Evolutionary conservation across 2,113 vertebrate species (phyloP).

Genomic region (Solea senegalensis): DNA sequence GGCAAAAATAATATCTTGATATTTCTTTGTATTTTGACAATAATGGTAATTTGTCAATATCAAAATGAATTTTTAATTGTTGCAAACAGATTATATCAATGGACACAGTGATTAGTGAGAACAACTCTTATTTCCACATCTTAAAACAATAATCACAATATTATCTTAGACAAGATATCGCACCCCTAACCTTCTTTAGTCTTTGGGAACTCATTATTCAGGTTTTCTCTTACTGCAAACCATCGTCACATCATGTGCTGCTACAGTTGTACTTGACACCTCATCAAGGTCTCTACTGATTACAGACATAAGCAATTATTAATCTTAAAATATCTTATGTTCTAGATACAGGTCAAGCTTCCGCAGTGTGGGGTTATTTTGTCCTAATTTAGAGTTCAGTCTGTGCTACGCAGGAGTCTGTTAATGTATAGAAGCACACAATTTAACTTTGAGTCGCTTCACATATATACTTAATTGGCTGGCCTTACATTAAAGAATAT

Average conservation of each 20-base stretch:
- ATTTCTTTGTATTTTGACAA: no score
- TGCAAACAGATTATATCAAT: no score
- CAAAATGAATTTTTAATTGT: no score
- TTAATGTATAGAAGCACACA: not conserved
- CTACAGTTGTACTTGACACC: conserved; percentile 51
- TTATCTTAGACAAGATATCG: no score
- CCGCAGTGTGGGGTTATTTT: not conserved
- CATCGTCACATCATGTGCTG: conserved; percentile 10
- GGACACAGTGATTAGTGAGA: no score
- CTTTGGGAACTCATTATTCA: conserved; percentile 73
- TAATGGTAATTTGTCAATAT: no score
- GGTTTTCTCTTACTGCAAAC: conserved; percentile 43
- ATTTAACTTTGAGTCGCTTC: not conserved
- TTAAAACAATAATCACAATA: no score
- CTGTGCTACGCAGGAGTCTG: not conserved
- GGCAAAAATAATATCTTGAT: no score
- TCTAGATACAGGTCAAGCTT: not conserved
- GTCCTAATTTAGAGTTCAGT: conserved; percentile 6
- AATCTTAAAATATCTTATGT: conserved; percentile 7
- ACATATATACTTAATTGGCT: not conserved
- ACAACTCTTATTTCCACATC: no score
- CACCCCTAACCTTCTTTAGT: conserved; percentile 29
- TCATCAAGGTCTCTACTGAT: conserved; percentile 16
- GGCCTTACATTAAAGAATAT: no score
- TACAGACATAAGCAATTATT: conserved; percentile 11